Evolutionary conservation across 2,797 vertebrate species (phyloP).

Genomic region (Miichthys miiuy): DNA sequence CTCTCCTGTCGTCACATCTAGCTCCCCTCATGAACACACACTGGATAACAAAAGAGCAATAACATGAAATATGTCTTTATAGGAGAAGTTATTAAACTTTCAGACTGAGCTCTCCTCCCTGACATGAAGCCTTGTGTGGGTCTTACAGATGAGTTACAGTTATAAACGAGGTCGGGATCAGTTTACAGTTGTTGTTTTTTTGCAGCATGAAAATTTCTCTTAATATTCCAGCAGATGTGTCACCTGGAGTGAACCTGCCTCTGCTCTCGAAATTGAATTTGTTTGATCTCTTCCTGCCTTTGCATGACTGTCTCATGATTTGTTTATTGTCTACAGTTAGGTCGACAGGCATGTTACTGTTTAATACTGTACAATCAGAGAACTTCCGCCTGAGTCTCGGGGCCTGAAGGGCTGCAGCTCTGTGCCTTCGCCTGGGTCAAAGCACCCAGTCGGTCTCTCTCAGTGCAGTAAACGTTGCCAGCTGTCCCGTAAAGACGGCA

Average conservation of each 20-base stretch:
- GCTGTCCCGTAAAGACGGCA: slow-evolving; percentile 60
- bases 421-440: background rate
- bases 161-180: background rate
- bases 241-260: slow-evolving; percentile 4
- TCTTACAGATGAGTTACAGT: background rate
- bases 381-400: slow-evolving; percentile 3
- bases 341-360: background rate
- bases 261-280: background rate
- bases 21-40: no score
- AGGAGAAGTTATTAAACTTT: no score
- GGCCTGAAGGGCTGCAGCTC: slow-evolving; percentile 11
- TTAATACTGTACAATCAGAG: slow-evolving; percentile 17
- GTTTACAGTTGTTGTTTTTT: background rate
- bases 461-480: slow-evolving; percentile 62
- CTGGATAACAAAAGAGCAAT: no score
- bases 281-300: background rate
- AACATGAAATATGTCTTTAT: no score
- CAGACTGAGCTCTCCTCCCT: background rate
- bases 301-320: background rate
- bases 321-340: background rate
- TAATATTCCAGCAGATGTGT: slow-evolving; percentile 2
- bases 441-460: slow-evolving; percentile 21
- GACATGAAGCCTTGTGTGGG: background rate
- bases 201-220: background rate
- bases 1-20: no score